Conservation (phyloP, 2,888 invertebrate species). For the Drosophila fulvimacula region DNA sequence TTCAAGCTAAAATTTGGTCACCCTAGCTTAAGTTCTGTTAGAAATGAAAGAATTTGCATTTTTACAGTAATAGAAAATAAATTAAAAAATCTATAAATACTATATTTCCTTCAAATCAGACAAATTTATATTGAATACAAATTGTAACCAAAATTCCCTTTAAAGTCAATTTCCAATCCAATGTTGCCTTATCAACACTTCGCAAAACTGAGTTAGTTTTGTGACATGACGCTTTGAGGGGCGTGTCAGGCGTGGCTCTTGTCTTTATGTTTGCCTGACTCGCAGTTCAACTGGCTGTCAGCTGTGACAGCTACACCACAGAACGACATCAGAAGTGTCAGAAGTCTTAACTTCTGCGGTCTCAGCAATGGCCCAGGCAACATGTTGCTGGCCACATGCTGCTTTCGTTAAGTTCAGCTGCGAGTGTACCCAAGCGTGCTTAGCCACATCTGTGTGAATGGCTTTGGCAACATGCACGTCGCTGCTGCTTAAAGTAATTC, state of each 20-base stretch:
- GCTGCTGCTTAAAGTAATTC: not conserved
- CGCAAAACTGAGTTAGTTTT: not conserved
- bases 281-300: constrained; percentile 7
- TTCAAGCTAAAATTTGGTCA: too few species aligned
- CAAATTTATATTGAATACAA: too few species aligned
- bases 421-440: constrained; percentile 17
- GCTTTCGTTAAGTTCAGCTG: constrained; percentile 62
- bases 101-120: too few species aligned
- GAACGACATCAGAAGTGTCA: not conserved
- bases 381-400: constrained; percentile 24
- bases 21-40: too few species aligned
- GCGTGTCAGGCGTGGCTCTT: not conserved
- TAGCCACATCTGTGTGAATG: constrained; percentile 11
- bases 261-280: not conserved
- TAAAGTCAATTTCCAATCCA: not conserved
- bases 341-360: constrained; percentile 2
- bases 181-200: not conserved
- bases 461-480: not conserved
- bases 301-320: not conserved
- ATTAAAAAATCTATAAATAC: too few species aligned
- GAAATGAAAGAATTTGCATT: too few species aligned
- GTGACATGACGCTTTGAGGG: not conserved
- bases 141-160: not conserved
- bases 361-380: not conserved
- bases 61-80: too few species aligned